Evolutionary conservation across 2,888 invertebrate genomes (phyloP), one percentile per base, ranked within the genome.

Genomic region (Dermolepida albohirtum): DNA sequence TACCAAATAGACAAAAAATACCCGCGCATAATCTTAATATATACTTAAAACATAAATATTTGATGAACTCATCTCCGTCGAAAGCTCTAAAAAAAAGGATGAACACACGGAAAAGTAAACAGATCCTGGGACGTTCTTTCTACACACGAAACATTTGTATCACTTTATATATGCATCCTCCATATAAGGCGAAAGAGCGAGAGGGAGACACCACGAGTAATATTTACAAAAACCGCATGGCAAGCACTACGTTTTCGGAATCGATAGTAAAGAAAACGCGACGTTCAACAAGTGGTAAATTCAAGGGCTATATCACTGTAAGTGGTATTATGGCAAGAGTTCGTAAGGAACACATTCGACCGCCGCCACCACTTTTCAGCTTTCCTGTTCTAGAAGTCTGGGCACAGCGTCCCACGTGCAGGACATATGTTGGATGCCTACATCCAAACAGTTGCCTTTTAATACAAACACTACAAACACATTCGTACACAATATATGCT

Each of bases 401-500:
- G 65, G 50, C 73, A 70, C 73, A 71, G 68, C 70, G 59, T 71
- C 73, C 73, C 73, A 73, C 72, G 73, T 73, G 73, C 71, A 72
- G 68, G 68, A 72, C 72, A 73, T 70, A 73, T 73, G 73, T 69
- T 51, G 29, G 27, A 12, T 34, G 51, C 7, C 10, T 51, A 51
- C 29, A 29, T 51, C 27, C 27, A 27, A 22, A 27, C 51, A 51
- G 16, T 14, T 49, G 17, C 34, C 14, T 29, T 52, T 34, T 34
- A 2, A 34, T 34, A 34, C 34, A 34, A 29, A 29, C 29, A 6
- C 29, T 29, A 29, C 6, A 29, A 34, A 34, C 10, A 34, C 34
- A 34, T 34, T 8, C 6, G 34, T 22, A 22, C 4, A 22, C 4
- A 22, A 22, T 22, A 22, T 22, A 22, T 4, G 22, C 22, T 22